phyloP scores from a whole-genome alignment of 2,888 invertebrate genomes.

The Hecatera dysodea region DNA sequence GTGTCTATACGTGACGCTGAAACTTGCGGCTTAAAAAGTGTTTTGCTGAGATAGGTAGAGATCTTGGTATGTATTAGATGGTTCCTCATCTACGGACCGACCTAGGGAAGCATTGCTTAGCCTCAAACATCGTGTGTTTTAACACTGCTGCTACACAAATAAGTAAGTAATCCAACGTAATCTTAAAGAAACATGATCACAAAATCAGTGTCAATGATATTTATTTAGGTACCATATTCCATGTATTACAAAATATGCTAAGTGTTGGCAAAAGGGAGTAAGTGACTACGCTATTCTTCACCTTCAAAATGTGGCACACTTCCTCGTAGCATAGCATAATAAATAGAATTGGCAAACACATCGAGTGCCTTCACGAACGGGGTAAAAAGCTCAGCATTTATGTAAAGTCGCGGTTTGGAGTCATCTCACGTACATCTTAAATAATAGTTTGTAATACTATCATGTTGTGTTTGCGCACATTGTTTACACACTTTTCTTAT shows the following conservation, averaged over 20 bases:
- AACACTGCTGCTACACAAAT: neutral
- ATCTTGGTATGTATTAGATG: neutral
- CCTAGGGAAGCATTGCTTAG: neutral
- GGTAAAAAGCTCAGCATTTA: slow-evolving; percentile 56
- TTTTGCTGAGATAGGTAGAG: no score
- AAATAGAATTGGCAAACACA: slow-evolving; percentile 55
- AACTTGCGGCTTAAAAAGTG: no score
- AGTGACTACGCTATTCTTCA: slow-evolving; percentile 33
- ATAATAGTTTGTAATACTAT: slow-evolving; percentile 50
- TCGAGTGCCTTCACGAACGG: slow-evolving; percentile 37
- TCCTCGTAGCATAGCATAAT: slow-evolving; percentile 51
- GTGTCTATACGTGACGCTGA: no score
- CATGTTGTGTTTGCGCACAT: slow-evolving; percentile 40
- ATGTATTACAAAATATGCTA: slow-evolving; percentile 32
- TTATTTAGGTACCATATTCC: slow-evolving; percentile 16
- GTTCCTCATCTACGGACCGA: neutral
- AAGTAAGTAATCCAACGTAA: neutral
- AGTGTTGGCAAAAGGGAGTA: slow-evolving; percentile 30
- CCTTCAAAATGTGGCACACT: slow-evolving; percentile 56
- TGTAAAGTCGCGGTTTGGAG: slow-evolving; percentile 53
- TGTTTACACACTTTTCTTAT: slow-evolving; percentile 34
- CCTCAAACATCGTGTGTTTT: neutral
- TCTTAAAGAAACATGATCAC: slow-evolving; percentile 3
- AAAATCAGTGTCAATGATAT: slow-evolving; percentile 40
- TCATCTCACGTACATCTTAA: slow-evolving; percentile 58